Percentiles rank a stretch among this genome's conserved stretches.
Evolutionary conservation across 2,888 invertebrate genomes (phyloP).

Genomic region (Xylophagus ater): DNA sequence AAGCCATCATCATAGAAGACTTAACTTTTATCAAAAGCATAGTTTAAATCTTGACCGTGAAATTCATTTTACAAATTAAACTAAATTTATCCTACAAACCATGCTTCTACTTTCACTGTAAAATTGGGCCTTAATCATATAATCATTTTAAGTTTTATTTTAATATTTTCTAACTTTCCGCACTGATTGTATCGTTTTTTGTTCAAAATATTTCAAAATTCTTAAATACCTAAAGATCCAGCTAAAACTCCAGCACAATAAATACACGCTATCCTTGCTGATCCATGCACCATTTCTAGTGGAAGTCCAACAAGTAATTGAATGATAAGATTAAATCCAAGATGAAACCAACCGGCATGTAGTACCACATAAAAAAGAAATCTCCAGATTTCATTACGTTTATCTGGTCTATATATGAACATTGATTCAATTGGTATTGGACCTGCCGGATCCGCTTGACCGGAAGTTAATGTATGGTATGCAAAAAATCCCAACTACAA

Average conservation of each 20-base stretch:
- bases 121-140: too few species aligned
- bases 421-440: conserved; percentile 88
- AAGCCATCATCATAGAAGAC: too few species aligned
- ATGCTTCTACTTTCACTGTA: too few species aligned
- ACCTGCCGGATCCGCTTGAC: conserved; percentile 74
- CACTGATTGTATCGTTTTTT: too few species aligned
- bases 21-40: too few species aligned
- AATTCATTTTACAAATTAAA: too few species aligned
- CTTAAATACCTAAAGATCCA: conserved; percentile 47
- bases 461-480: conserved; percentile 75
- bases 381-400: conserved; percentile 83
- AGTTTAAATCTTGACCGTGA: too few species aligned
- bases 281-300: conserved; percentile 95
- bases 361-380: conserved; percentile 91
- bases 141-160: too few species aligned
- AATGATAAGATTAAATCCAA: conserved; percentile 88
- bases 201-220: too few species aligned
- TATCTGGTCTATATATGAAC: conserved; percentile 89
- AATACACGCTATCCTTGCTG: conserved; percentile 74
- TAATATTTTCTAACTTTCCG: too few species aligned
- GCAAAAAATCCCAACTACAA: conserved; percentile 83
- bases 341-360: conserved; percentile 92
- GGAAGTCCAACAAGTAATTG: conserved; percentile 90
- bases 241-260: conserved; percentile 91
- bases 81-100: too few species aligned